Evolutionary conservation across 2,797 vertebrate genomes (phyloP), one percentile per base, ranked within the genome.

Genomic region (Danio kyathit): DNA sequence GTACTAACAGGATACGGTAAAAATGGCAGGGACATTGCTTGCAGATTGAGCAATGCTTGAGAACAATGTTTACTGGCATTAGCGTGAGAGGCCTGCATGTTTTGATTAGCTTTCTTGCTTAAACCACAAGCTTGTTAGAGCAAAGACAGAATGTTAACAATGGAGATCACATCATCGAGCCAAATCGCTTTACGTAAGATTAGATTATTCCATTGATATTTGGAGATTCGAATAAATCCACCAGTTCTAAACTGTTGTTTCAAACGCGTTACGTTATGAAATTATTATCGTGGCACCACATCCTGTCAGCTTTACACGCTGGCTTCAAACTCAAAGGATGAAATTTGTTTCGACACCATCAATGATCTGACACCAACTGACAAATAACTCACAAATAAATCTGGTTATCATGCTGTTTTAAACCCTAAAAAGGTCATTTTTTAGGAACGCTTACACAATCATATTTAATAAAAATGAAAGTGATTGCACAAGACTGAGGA

Each of bases 81-180:
- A 66, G 56, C 29, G 67, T 83, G 77, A 81, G 49, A 84, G 60
- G 49, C 74, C 64, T 38, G 17, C 16, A 46, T 83, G 82, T 89
- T 90, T 87, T 74, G 52, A 83, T 89, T 85, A 67, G 13, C 51
- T 79, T 61, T 82, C 48, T 54, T 48, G 19, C 21, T 76, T 67
- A 60, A 46, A 59, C 60, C 46, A 56, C 54, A 69, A 83, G 86
- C 79, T 89, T 89, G 85, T 90, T 83, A 80, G 70, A 81, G 57
- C 80, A 82, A 83, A 81, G 82, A 79, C 76, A 82, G 76, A 81
- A 71, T 16, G n/a, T 69, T 77, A 56, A 74, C 65, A 82, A 72
- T n/a, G 21, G 51, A 56, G 43, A 79, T 44, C 66, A 46, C 70
- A 72, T 56, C 44, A 44, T 17, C 13, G 16, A 66, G 79, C 70